phyloP scores from a whole-genome alignment of 2,888 invertebrate species.

The Oxycera nigricornis region DNA sequence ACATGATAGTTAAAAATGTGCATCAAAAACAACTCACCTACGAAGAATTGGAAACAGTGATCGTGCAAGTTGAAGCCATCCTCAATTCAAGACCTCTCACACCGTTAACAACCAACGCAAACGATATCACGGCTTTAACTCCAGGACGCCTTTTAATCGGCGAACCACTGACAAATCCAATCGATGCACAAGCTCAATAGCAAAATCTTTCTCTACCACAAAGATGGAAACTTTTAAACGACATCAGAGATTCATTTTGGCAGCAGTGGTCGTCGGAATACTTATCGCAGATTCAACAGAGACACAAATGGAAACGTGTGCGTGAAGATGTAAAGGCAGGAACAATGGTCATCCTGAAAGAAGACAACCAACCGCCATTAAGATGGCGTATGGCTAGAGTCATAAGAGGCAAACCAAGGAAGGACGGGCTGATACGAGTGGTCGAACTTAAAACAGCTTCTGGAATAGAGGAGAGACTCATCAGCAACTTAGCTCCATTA shows the following conservation, averaged over 20 bases:
- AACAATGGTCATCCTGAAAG: too few species aligned
- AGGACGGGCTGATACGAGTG: too few species aligned
- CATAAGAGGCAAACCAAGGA: too few species aligned
- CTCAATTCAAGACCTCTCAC: conserved; percentile 51
- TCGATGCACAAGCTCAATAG: conserved; percentile 22
- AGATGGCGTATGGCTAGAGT: too few species aligned
- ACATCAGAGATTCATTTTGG: conserved; percentile 47
- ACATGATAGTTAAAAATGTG: too few species aligned
- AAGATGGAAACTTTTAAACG: conserved; percentile 41
- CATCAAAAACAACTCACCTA: conserved; percentile 45
- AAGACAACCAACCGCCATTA: too few species aligned
- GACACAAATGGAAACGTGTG: conserved; percentile 44
- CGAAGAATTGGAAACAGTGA: conserved; percentile 51
- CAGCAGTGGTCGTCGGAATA: conserved; percentile 45
- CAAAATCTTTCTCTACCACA: background rate
- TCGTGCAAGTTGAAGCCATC: conserved; percentile 50
- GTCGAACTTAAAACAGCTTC: too few species aligned
- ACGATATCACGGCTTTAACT: conserved; percentile 44
- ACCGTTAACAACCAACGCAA: conserved; percentile 47
- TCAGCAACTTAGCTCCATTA: too few species aligned
- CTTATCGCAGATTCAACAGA: conserved; percentile 44
- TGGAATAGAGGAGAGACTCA: too few species aligned
- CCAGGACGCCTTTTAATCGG: conserved; percentile 44
- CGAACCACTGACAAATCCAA: conserved; percentile 34
- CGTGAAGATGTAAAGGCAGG: conserved; percentile 7